Evolutionary conservation across 2,888 invertebrate genomes (phyloP).

Genomic region (Leucania comma): DNA sequence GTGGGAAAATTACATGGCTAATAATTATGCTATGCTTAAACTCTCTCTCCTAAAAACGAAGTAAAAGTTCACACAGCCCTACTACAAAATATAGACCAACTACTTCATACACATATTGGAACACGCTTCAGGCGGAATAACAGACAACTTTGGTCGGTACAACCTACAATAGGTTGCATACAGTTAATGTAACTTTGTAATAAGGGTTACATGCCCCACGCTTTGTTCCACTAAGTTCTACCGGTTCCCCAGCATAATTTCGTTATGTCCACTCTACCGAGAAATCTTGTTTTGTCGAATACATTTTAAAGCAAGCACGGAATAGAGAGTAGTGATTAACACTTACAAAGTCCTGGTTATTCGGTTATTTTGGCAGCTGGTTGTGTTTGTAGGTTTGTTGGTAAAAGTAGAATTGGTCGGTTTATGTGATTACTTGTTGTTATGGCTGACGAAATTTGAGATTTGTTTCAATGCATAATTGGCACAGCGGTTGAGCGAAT

Average conservation of each 20-base stretch:
- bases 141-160: conserved; percentile 77
- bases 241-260: conserved; percentile 81
- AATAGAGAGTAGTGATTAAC: conserved; percentile 64
- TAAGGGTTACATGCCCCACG: conserved; percentile 79
- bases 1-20: too few species aligned
- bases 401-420: conserved; percentile 20
- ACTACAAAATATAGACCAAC: conserved; percentile 10
- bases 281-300: conserved; percentile 77
- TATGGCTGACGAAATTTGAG: background rate
- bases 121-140: conserved; percentile 76
- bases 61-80: too few species aligned
- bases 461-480: background rate
- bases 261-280: conserved; percentile 81
- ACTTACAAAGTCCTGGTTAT: conserved; percentile 47
- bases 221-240: conserved; percentile 62
- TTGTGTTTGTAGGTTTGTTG: conserved; percentile 26
- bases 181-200: conserved; percentile 86
- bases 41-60: too few species aligned
- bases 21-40: too few species aligned
- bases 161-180: conserved; percentile 71
- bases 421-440: conserved; percentile 23
- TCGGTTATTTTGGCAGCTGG: conserved; percentile 46
- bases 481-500: too few species aligned
- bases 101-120: conserved; percentile 46
- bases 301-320: conserved; percentile 69